Evolutionary conservation across 53 echinoderm and acorn worm genomes (phyloP).

Genomic region (Arbacia lixula): DNA sequence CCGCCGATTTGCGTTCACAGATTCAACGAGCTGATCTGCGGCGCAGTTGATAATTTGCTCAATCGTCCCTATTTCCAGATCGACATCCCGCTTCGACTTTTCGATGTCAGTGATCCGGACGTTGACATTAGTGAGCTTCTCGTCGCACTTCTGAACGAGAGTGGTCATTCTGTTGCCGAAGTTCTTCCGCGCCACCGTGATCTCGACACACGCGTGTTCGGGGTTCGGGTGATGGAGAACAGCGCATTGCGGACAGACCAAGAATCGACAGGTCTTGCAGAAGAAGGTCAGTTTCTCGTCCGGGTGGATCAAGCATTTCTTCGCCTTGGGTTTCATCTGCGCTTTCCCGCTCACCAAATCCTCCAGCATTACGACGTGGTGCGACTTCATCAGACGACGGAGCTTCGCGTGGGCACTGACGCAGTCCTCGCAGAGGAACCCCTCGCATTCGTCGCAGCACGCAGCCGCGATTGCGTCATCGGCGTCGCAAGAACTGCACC

Average conservation of each 20-base stretch:
- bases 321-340: constrained; percentile 17
- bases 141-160: constrained; percentile 6
- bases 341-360: constrained; percentile 35
- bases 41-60: constrained; percentile 40
- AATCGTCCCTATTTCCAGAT: constrained; percentile 30
- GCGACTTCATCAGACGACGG: constrained; percentile 35
- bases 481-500: constrained; percentile 39
- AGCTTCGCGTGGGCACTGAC: constrained; percentile 25
- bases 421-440: constrained; percentile 38
- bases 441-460: constrained; percentile 41
- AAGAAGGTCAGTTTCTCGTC: constrained; percentile 43
- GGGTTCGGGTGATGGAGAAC: constrained; percentile 23
- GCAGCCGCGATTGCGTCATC: constrained; percentile 23
- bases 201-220: constrained; percentile 22
- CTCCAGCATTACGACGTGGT: constrained; percentile 1
- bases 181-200: constrained; percentile 9
- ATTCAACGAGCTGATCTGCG: constrained; percentile 25
- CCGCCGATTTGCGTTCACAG: constrained; percentile 24
- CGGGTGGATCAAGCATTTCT: neutral
- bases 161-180: constrained; percentile 7
- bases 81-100: neutral
- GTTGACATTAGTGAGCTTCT: neutral
- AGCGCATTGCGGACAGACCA: constrained; percentile 25
- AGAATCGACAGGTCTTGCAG: constrained; percentile 20
- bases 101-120: neutral